Evolutionary conservation across 2,113 vertebrate species (phyloP), one percentile per base, ranked within the genome.

Genomic region (Manacus vitellinus): DNA sequence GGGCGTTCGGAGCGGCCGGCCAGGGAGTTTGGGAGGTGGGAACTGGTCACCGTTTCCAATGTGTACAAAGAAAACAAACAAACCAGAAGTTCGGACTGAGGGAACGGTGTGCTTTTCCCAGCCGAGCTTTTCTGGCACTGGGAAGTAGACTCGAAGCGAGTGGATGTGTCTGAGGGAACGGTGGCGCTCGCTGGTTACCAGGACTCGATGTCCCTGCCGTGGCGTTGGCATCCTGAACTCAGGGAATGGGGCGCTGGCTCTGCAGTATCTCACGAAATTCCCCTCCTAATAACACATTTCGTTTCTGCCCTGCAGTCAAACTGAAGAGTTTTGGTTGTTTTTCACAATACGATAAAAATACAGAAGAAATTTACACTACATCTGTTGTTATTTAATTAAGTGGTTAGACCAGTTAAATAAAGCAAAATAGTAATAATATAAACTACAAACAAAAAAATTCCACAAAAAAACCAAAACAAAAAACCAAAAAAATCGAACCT

Each of bases 21-120:
- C 17, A 5, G 12, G 27, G 20, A 1, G 44, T 0, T 22, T 4
- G 7, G 49, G 8, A 5, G 6, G 18, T 3, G 46, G 5, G 2
- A 14, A 8, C 8, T 9, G 0, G 39, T 35, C 44, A 0, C 21
- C 7, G 7, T 6, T 30, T 12, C 18, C 25, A 2, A 0, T 6
- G 27, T n/a, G 0, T 10, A 18, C 8, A 19, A 14, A 8, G 4
- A 9, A 58, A 16, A 25, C 7, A 11, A 14, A 39, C 13, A 7
- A 15, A 16, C 10, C 5, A 7, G 9, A 28, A 18, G 1, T 2
- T 16, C 51, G 22, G 44, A 0, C 4, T 18, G 39, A 18, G 23
- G 33, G 35, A 15, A 19, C 5, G 11, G 4, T 12, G 15, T 8
- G 3, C 2, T 24, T 30, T 28, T 15, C 2, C 4, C 19, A 8